A percentile compares a stretch with the other conserved stretches of the same genome.
Conservation (phyloP, 35 echinoderm and acorn worm species). For the Ophioderma brevispina region DNA sequence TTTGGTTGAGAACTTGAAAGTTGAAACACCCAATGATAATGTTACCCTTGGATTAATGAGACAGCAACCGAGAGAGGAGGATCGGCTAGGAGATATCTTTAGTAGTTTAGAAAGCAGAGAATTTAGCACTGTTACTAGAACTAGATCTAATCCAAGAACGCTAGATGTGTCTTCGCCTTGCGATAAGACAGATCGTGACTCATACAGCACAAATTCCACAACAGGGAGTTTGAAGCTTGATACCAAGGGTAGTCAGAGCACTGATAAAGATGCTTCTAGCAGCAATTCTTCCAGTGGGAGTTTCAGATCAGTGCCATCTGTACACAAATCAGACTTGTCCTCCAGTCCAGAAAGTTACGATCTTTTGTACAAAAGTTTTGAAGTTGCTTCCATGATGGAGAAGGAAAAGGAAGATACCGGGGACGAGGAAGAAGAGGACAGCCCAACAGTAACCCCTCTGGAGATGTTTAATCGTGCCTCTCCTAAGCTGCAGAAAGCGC, state of each 20-base stretch:
- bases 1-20: neutral
- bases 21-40: neutral
- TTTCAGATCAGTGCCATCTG: slow-evolving; percentile 39
- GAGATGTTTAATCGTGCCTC: slow-evolving; percentile 59
- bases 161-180: neutral
- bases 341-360: slow-evolving; percentile 93
- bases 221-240: neutral
- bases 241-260: neutral
- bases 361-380: slow-evolving; percentile 94
- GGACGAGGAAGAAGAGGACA: slow-evolving; percentile 5
- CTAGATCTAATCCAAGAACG: neutral
- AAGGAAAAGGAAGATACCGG: slow-evolving; percentile 54
- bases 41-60: neutral
- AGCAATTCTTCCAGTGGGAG: slow-evolving; percentile 3
- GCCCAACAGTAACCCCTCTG: slow-evolving; percentile 23
- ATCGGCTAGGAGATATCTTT: neutral
- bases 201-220: neutral
- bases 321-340: slow-evolving; percentile 72
- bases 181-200: neutral
- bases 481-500: slow-evolving; percentile 60
- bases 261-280: neutral
- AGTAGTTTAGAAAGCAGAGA: neutral
- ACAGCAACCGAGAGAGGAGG: neutral
- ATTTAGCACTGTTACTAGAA: neutral
- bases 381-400: slow-evolving; percentile 77